These are phyloP conservation scores for Gymnocypris eckloni DNA, from an alignment of 2,797 vertebrate genomes.

Conservation along the genomic window DNA sequence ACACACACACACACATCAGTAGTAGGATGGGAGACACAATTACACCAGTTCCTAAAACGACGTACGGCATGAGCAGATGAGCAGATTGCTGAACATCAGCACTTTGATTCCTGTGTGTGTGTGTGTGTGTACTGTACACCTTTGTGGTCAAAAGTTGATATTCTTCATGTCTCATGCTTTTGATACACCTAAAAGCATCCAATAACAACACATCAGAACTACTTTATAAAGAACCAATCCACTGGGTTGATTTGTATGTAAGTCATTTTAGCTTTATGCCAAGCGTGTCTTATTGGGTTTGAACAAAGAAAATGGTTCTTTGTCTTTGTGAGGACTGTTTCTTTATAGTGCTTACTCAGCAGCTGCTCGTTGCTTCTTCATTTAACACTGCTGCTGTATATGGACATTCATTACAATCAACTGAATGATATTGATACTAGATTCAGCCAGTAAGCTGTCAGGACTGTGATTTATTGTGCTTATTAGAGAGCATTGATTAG, in stretches of 20 bases:
- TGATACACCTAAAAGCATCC: neutral
- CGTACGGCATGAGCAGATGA: too few species aligned
- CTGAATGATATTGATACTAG: conserved; percentile 48
- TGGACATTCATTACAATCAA: conserved; percentile 41
- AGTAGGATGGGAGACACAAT: too few species aligned
- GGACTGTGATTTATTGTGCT: conserved; percentile 52
- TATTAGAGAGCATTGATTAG: conserved; percentile 59
- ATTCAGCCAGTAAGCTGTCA: conserved; percentile 36
- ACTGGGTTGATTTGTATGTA: neutral
- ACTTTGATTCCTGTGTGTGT: too few species aligned
- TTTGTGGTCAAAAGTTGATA: neutral
- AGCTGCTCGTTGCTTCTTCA: conserved; percentile 29
- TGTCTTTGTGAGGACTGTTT: conserved; percentile 19
- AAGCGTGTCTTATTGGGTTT: too few species aligned
- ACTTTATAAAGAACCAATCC: neutral
- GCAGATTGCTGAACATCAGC: too few species aligned
- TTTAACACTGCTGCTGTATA: conserved; percentile 30
- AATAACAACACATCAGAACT: neutral
- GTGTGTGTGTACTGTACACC: neutral
- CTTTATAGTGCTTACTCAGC: conserved; percentile 9
- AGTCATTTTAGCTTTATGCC: neutral
- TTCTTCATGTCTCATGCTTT: conserved; percentile 7
- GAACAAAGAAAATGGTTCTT: neutral
- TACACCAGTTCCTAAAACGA: too few species aligned
- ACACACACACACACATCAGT: neutral